Percentiles rank a stretch among this genome's conserved stretches.
These are phyloP conservation scores for Hyperoplus lanceolatus DNA, from an alignment of 2,797 vertebrate species.

Conservation along the genomic window DNA sequence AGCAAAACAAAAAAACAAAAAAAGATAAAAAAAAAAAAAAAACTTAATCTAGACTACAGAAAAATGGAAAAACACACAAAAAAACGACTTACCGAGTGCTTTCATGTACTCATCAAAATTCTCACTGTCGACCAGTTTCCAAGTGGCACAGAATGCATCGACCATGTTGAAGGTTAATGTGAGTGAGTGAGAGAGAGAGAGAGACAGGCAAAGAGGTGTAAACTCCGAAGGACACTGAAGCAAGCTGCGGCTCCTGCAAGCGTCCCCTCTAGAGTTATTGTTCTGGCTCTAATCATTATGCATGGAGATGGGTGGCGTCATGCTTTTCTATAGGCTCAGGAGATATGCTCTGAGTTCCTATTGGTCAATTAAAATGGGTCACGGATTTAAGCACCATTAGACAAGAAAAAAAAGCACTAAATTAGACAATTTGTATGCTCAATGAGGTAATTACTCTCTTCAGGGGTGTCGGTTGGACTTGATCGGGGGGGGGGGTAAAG, in stretches of 20 bases:
- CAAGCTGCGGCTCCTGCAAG: constrained; percentile 50
- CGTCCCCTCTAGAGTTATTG: constrained; percentile 46
- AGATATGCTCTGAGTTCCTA: constrained; percentile 58
- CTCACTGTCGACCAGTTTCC: constrained; percentile 93
- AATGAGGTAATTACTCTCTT: constrained; percentile 66
- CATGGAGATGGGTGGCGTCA: constrained; percentile 60
- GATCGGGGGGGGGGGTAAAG: not conserved
- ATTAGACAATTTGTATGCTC: constrained; percentile 58
- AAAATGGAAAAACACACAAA: no score
- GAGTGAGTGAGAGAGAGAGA: no score
- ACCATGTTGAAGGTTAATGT: constrained; percentile 86
- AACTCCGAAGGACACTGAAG: constrained; percentile 54
- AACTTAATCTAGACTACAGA: not conserved
- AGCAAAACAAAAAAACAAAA: not conserved
- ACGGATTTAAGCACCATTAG: constrained; percentile 30
- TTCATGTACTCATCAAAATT: constrained; percentile 97
- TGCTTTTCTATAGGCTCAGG: constrained; percentile 71
- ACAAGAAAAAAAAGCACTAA: constrained; percentile 18
- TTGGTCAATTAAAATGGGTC: constrained; percentile 74
- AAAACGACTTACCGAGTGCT: constrained; percentile 87
- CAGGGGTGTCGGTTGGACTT: constrained; percentile 12
- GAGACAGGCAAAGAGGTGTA: constrained; percentile 37
- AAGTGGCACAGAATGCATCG: constrained; percentile 94
- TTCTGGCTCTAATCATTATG: constrained; percentile 68
- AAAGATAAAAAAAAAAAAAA: not conserved